Evolutionary conservation across 1,140 invertebrate species (phyloP), one percentile per base, ranked within the genome.

Genomic region (Hesperophylax magnus): DNA sequence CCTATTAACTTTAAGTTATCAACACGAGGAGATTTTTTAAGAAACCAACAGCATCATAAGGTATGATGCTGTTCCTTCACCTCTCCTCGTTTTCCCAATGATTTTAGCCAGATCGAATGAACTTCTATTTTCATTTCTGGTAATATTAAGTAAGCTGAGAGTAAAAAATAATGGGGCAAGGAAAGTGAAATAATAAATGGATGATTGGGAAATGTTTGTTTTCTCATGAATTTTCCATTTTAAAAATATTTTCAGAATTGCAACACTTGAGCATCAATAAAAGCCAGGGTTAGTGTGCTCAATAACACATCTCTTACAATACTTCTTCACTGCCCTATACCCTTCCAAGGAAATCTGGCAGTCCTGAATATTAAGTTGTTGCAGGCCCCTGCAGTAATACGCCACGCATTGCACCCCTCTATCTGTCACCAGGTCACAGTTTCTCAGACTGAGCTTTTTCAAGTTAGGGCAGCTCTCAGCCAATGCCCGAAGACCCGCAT

Each of bases 241-340:
- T 27, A 58, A 11, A 11, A n/a, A 60, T 22, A 39, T 22, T 34
- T 9, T 89, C 27, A 34, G 34, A 34, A 34, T 47, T 14, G 14
- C 39, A 1, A 47, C 14, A 1, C 11, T 0, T 14, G 11, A 11
- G 9, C 11, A 14, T 47, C 39, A 96, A 88, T 93, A 97, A 88
- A 98, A 97, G 27, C 96, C 96, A 61, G 97, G 97, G 89, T 98
- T 98, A 0, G 96, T 98, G 85, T 98, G 97, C 87, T 98, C 97
- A 83, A 98, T 98, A 75, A 98, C 94, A 88, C 97, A 98, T 83
- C 95, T 89, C 85, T 96, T 95, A 87, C 97, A 98, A 86, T 96
- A 97, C 85, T 95, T 96, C 86, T 97, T 97, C 18, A 98, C 96
- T 2, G 96, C 95, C 84, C 95, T 90, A 87, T 97, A 98, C 0